phyloP scores from a whole-genome alignment of 2,888 invertebrate species.

The Euspilapteryx auroguttella region DNA sequence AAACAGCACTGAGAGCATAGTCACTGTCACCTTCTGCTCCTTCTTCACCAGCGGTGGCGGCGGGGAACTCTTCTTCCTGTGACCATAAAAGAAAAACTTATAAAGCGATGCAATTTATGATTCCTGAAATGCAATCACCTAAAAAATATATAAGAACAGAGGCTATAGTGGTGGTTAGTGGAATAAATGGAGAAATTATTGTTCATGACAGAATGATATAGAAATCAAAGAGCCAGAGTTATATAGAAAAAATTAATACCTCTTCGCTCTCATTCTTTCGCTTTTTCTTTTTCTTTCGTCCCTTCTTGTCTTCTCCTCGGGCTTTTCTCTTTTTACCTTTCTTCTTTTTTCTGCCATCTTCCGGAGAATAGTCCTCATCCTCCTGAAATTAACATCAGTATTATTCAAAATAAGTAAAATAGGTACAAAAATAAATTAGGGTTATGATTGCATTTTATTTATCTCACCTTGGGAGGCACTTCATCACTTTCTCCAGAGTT shows the following conservation, averaged over 20 bases:
- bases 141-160: too few relatives aligned
- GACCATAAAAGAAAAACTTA: conserved; percentile 2
- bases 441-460: not conserved
- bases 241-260: conserved; percentile 24
- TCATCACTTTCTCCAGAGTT: conserved; percentile 79
- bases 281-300: conserved; percentile 93
- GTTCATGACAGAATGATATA: conserved; percentile 4
- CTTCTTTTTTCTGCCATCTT: conserved; percentile 84
- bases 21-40: conserved; percentile 77
- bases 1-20: conserved; percentile 60
- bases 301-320: conserved; percentile 87
- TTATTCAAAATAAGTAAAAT: not conserved
- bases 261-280: conserved; percentile 91
- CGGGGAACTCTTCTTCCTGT: conserved; percentile 83
- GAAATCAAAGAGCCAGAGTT: conserved; percentile 7
- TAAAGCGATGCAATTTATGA: too few relatives aligned
- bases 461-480: conserved; percentile 60
- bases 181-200: too few relatives aligned
- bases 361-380: conserved; percentile 86
- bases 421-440: conserved; percentile 4
- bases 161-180: too few relatives aligned
- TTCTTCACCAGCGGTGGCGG: conserved; percentile 65
- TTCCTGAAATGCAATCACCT: too few relatives aligned
- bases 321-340: conserved; percentile 94
- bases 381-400: conserved; percentile 45